phyloP scores from a whole-genome alignment of 2,888 invertebrate genomes.

The Prosopocoilus inquinatus region DNA sequence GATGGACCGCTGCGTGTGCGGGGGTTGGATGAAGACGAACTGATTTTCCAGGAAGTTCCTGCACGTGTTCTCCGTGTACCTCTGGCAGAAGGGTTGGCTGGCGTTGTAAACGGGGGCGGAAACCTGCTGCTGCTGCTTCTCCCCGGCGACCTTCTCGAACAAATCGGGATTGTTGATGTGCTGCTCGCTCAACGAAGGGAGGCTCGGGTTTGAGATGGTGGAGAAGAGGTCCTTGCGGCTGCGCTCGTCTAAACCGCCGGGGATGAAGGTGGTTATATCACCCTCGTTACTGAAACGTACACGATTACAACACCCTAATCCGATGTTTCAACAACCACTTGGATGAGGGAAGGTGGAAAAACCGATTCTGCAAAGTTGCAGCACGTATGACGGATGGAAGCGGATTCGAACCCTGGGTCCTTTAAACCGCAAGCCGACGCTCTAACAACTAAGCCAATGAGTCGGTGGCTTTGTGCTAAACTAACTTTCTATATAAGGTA shows the following conservation, averaged over 20 bases:
- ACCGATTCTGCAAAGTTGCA: too few relatives aligned
- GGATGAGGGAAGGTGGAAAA: too few relatives aligned
- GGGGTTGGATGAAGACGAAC: constrained; percentile 82
- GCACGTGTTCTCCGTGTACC: constrained; percentile 81
- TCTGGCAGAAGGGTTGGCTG: constrained; percentile 66
- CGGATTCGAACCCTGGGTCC: too few relatives aligned
- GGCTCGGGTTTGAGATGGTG: constrained; percentile 26
- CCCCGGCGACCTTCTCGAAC: constrained; percentile 7
- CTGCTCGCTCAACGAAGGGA: constrained; percentile 32
- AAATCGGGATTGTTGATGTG: constrained; percentile 31
- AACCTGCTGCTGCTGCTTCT: constrained; percentile 35
- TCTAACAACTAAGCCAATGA: too few relatives aligned
- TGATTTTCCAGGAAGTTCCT: constrained; percentile 73
- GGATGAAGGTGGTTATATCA: constrained; percentile 28
- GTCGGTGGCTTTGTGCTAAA: too few relatives aligned
- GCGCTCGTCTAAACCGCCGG: constrained; percentile 12
- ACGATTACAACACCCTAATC: too few relatives aligned
- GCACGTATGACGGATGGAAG: too few relatives aligned
- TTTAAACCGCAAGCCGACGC: too few relatives aligned
- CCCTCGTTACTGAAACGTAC: constrained; percentile 14
- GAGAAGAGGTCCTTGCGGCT: constrained; percentile 26
- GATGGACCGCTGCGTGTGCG: constrained; percentile 71
- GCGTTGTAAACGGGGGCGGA: constrained; percentile 37
- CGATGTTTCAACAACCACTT: too few relatives aligned
- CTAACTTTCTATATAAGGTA: too few relatives aligned